Evolutionary conservation across 1,140 invertebrate genomes (phyloP).

Genomic region (Drosophila ercepeae): DNA sequence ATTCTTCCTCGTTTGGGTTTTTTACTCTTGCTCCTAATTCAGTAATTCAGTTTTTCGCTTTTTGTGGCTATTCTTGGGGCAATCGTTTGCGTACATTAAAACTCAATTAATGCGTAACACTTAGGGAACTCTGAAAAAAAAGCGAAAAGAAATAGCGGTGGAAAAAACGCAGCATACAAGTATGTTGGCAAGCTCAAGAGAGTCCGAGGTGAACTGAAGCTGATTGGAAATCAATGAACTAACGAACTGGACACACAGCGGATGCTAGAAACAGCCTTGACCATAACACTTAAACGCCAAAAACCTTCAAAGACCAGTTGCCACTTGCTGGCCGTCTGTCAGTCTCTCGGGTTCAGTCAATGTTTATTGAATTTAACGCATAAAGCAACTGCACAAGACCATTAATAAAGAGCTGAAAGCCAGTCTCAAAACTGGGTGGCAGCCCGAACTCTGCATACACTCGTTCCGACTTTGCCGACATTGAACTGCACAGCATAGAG

Average conservation of each 20-base stretch:
- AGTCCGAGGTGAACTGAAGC: constrained; percentile 44
- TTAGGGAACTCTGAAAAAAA: constrained; percentile 22
- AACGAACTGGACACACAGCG: constrained; percentile 53
- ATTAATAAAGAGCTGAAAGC: constrained; percentile 61
- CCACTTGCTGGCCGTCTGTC: constrained; percentile 50
- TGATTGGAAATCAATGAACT: constrained; percentile 73
- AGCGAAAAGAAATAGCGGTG: constrained; percentile 8
- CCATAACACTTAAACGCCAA: constrained; percentile 74
- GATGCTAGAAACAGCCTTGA: constrained; percentile 59
- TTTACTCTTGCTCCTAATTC: constrained; percentile 25
- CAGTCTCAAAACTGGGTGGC: constrained; percentile 45
- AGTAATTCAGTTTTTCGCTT: constrained; percentile 22
- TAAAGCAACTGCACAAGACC: constrained; percentile 67
- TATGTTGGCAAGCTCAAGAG: constrained; percentile 19
- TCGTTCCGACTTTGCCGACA: constrained; percentile 40
- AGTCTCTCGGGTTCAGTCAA: constrained; percentile 20
- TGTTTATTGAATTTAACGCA: constrained; percentile 73
- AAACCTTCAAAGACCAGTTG: constrained; percentile 74
- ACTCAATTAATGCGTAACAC: constrained; percentile 70
- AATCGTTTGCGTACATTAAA: constrained; percentile 66
- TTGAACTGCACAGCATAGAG: constrained; percentile 61
- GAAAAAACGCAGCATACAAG: constrained; percentile 14
- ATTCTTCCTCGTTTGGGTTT: constrained; percentile 29
- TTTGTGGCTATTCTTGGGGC: constrained; percentile 38
- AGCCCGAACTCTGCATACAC: constrained; percentile 56